These are phyloP conservation scores for Carcina quercana DNA, from an alignment of 2,888 invertebrate species.

Conservation along the genomic window DNA sequence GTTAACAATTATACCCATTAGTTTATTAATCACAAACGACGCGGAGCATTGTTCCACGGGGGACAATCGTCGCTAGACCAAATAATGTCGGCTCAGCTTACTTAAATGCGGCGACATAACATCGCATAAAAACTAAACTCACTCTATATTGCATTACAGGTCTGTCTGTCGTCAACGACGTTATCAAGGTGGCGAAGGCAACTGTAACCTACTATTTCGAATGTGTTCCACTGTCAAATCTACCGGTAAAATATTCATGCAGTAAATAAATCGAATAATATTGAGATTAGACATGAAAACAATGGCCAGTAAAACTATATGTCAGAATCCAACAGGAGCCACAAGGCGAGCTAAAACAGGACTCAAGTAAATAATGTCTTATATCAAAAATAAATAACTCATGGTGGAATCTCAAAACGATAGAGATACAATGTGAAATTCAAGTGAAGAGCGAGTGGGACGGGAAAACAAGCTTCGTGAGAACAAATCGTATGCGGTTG, in stretches of 20 bases:
- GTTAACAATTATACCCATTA: slow-evolving; percentile 60
- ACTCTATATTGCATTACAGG: slow-evolving; percentile 44
- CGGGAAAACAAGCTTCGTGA: slow-evolving; percentile 50
- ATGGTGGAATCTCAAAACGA: slow-evolving; percentile 31
- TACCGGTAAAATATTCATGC: no score
- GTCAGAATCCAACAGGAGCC: no score
- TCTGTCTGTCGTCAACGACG: slow-evolving; percentile 24
- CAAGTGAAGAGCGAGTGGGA: slow-evolving; percentile 32
- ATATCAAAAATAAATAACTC: slow-evolving; percentile 32
- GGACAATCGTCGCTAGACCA: slow-evolving; percentile 69
- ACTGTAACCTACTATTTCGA: no score
- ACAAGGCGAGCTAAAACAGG: no score
- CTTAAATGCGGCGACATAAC: slow-evolving; percentile 38
- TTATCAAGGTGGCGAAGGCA: slow-evolving; percentile 3
- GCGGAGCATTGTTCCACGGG: slow-evolving; percentile 55
- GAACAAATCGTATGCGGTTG: slow-evolving; percentile 49
- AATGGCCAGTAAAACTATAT: no score
- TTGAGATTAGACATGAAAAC: no score
- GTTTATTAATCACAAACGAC: slow-evolving; percentile 57
- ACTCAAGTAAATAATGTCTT: slow-evolving; percentile 30
- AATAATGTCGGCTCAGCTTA: slow-evolving; percentile 57
- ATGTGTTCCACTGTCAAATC: no score
- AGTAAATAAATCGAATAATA: background rate
- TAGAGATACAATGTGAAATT: slow-evolving; percentile 27
- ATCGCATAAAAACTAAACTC: slow-evolving; percentile 35